phyloP scores from a whole-genome alignment of 1,140 invertebrate genomes.

The Heliothis subflexa region DNA sequence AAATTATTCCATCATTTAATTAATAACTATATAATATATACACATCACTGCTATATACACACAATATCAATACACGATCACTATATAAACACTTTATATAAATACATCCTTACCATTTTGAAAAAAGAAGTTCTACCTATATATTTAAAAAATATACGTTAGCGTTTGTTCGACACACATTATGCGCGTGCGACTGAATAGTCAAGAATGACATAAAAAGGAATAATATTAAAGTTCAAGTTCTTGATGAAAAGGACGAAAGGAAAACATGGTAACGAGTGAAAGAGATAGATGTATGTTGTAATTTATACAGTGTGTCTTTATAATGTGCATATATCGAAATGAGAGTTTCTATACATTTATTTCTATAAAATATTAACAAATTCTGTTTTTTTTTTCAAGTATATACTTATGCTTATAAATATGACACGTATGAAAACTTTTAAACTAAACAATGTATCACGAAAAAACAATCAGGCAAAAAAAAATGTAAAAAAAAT shows the following conservation, averaged over 20 bases:
- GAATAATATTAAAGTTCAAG: not conserved
- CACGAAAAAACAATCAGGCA: no score
- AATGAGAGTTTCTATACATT: no score
- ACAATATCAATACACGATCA: not conserved
- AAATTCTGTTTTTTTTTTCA: no score
- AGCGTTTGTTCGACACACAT: not conserved
- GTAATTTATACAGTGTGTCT: not conserved
- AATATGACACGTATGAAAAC: no score
- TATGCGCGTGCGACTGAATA: not conserved
- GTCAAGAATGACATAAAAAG: slow-evolving; percentile 21
- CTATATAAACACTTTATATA: not conserved
- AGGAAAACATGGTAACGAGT: not conserved
- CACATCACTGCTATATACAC: not conserved
- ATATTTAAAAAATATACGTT: not conserved
- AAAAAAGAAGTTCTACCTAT: not conserved
- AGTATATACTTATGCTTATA: no score
- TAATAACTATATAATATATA: not conserved
- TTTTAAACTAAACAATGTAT: no score
- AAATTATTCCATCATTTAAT: not conserved
- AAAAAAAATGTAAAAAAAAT: no score
- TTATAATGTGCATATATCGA: no score
- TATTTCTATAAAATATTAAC: no score
- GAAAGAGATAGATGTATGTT: slow-evolving; percentile 5
- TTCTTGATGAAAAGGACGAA: not conserved
- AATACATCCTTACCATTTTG: slow-evolving; percentile 20